Conservation (phyloP, 2,888 invertebrate species). For the Parapristionchus giblindavisi region DNA sequence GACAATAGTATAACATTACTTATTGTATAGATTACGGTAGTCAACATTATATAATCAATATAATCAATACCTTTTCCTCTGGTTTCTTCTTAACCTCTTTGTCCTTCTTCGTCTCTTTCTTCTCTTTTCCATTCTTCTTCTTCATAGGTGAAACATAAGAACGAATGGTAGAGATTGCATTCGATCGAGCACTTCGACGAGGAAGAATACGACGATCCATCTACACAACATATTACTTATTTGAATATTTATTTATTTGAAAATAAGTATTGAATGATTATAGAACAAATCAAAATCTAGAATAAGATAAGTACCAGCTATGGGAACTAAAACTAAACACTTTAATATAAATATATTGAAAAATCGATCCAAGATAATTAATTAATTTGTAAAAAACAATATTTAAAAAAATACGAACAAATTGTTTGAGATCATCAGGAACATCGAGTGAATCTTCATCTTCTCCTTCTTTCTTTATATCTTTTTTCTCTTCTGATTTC, state of each 20-base stretch:
- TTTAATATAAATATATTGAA: not conserved
- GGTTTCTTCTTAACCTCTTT: constrained; percentile 38
- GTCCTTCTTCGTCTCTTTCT: constrained; percentile 40
- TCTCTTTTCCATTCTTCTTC: constrained; percentile 16
- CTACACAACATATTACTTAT: constrained; percentile 39
- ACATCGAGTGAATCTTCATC: constrained; percentile 37
- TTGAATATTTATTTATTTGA: too few relatives aligned
- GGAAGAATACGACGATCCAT: constrained; percentile 62
- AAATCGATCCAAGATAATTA: not conserved
- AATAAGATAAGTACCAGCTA: too few relatives aligned
- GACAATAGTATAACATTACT: too few relatives aligned
- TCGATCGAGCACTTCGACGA: constrained; percentile 57
- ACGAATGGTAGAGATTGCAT: constrained; percentile 54
- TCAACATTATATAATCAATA: too few relatives aligned
- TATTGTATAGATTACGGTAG: too few relatives aligned
- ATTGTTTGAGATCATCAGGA: constrained; percentile 39
- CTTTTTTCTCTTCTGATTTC: constrained; percentile 44
- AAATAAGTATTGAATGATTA: too few relatives aligned
- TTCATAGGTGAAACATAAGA: constrained; percentile 28
- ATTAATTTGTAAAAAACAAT: not conserved
- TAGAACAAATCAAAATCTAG: too few relatives aligned
- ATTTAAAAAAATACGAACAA: constrained; percentile 13
- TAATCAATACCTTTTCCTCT: not conserved
- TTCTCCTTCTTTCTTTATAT: constrained; percentile 39
- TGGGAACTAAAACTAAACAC: too few relatives aligned